phyloP scores from a whole-genome alignment of 2,113 vertebrate species.

The Ochotona curzoniae region DNA sequence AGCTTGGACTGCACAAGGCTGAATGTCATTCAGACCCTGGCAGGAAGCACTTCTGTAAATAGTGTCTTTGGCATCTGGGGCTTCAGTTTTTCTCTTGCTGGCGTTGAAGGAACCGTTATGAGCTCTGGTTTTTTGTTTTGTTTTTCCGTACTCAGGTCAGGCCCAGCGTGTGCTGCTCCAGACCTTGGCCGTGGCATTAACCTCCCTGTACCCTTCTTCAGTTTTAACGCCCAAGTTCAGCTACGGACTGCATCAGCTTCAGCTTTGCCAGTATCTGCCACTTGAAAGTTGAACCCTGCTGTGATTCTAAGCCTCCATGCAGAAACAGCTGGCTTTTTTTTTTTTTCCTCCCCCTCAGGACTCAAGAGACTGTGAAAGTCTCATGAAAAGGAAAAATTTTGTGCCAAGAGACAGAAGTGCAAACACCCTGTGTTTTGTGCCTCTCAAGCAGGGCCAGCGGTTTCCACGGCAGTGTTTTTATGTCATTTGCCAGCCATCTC shows the following conservation, averaged over 20 bases:
- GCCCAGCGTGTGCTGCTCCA: neutral
- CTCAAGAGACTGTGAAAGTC: slow-evolving; percentile 65
- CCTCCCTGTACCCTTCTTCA: neutral
- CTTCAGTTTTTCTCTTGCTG: slow-evolving; percentile 44
- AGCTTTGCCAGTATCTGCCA: neutral
- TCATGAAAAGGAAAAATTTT: slow-evolving; percentile 74
- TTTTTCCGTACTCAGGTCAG: neutral
- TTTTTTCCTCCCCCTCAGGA: slow-evolving; percentile 4
- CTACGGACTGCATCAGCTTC: neutral
- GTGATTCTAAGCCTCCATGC: slow-evolving; percentile 58
- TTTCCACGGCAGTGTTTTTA: neutral
- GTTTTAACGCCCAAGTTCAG: neutral
- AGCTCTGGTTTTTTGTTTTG: neutral
- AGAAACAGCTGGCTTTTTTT: slow-evolving; percentile 33
- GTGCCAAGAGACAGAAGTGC: slow-evolving; percentile 65
- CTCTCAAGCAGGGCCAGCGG: neutral
- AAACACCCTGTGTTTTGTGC: slow-evolving; percentile 64
- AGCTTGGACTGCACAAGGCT: neutral
- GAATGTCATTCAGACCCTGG: slow-evolving; percentile 65
- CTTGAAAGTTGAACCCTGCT: neutral
- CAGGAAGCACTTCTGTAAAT: slow-evolving; percentile 61
- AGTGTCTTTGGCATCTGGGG: slow-evolving; percentile 26
- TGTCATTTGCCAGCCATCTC: neutral
- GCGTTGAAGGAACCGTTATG: neutral
- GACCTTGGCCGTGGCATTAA: neutral